phyloP scores from a whole-genome alignment of 1,140 invertebrate species.

The Potamilus streckersoni region DNA sequence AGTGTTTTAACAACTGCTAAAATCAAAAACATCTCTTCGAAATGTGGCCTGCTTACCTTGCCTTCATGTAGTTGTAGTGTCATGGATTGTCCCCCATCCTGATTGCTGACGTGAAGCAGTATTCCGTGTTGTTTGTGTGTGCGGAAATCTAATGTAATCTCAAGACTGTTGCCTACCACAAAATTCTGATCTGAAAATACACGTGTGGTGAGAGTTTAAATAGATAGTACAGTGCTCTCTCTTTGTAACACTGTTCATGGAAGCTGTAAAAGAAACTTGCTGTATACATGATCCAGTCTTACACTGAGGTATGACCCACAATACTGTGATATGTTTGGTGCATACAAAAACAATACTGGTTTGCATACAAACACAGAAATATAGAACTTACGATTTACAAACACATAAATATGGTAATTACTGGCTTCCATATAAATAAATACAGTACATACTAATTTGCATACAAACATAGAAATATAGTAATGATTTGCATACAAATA shows the following conservation, averaged over 20 bases:
- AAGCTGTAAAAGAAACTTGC: not conserved
- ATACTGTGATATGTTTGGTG: too few species aligned
- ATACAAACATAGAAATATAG: too few species aligned
- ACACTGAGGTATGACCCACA: not conserved
- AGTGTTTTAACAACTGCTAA: not conserved
- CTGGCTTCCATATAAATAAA: too few species aligned
- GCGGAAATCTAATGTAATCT: constrained; percentile 85
- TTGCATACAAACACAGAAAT: too few species aligned
- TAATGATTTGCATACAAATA: too few species aligned
- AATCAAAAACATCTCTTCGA: too few species aligned
- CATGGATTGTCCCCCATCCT: constrained; percentile 75
- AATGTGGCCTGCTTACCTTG: constrained; percentile 69
- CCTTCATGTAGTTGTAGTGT: constrained; percentile 83
- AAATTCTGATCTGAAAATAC: constrained; percentile 11
- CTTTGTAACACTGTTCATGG: constrained; percentile 6
- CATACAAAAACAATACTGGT: too few species aligned
- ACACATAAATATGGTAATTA: too few species aligned
- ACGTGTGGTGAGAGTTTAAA: constrained; percentile 72
- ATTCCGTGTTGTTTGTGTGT: constrained; percentile 85
- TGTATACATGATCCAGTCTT: not conserved
- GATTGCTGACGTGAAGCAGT: constrained; percentile 80
- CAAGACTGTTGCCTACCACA: constrained; percentile 75
- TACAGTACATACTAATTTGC: too few species aligned
- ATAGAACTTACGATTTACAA: too few species aligned
- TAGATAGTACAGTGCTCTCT: constrained; percentile 67